Conservation (phyloP, 2,888 invertebrate species). For the Drosophila birchii region DNA sequence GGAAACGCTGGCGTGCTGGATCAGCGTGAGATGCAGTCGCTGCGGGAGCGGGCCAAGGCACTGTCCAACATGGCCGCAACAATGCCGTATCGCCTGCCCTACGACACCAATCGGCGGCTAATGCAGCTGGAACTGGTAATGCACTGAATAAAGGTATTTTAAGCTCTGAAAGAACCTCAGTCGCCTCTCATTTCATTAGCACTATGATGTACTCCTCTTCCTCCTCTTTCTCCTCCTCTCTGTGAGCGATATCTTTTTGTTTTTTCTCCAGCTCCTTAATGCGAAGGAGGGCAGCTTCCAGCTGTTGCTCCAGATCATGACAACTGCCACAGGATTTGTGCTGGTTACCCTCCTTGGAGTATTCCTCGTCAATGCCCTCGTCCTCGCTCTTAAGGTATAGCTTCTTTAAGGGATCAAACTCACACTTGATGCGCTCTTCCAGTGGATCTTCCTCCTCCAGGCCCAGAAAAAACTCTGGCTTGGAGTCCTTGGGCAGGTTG, state of each 20-base stretch:
- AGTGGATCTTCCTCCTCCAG: constrained; percentile 34
- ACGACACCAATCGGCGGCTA: constrained; percentile 95
- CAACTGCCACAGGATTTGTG: constrained; percentile 10
- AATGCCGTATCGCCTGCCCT: constrained; percentile 96
- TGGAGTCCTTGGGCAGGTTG: constrained; percentile 21
- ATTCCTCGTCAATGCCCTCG: constrained; percentile 6
- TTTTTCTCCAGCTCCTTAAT: constrained; percentile 36
- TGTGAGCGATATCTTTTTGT: not conserved
- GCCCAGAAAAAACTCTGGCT: constrained; percentile 47
- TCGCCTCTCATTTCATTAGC: constrained; percentile 47
- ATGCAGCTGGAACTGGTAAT: constrained; percentile 97
- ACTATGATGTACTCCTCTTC: constrained; percentile 45
- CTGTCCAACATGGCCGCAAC: constrained; percentile 97
- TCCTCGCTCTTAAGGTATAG: constrained; percentile 20
- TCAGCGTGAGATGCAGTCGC: constrained; percentile 81
- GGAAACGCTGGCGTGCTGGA: constrained; percentile 45
- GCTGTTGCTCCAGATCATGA: constrained; percentile 20
- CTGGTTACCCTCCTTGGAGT: not conserved
- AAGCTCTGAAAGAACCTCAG: not conserved
- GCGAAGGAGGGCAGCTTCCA: constrained; percentile 16
- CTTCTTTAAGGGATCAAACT: not conserved
- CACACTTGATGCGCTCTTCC: not conserved
- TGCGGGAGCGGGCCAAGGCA: constrained; percentile 93
- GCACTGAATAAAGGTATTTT: constrained; percentile 87
- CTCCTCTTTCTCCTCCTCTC: constrained; percentile 29